Evolutionary conservation across 2,888 invertebrate genomes (phyloP), one percentile per base, ranked within the genome.

Genomic region (Eumacrocentrus americanus): DNA sequence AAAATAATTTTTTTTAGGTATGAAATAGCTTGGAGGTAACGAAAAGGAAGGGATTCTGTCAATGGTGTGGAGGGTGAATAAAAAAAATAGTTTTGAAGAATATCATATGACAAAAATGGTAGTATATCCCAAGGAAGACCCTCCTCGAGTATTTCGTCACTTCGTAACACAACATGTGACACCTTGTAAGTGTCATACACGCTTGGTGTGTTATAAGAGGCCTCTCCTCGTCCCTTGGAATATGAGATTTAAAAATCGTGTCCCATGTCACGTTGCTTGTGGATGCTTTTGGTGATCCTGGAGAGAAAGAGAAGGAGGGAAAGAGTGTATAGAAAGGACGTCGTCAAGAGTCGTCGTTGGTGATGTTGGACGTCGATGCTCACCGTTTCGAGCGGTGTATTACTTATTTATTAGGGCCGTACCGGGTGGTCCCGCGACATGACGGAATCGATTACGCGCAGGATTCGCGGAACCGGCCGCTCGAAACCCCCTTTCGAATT

Each of bases 381-480:
- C 60, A 58, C 73, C 72, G 73, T 73, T 74, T 72, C 72, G 72
- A 76, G 70, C 76, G 73, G 74, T 74, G 77, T 78, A 79, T 80
- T 78, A 80, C 77, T 80, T 80, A 80, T 80, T 80, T 80, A 80
- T 80, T 80, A 79, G 80, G 76, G 73, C 63, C 66, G 71, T 75
- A 69, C 69, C 76, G 80, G 80, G 80, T 80, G 80, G 80, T 80
- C 80, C 72, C 76, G 78, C 79, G 80, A 80, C 80, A 80, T 80
- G 80, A 79, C 76, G 77, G 78, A 80, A 80, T 80, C 80, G 80
- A 80, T 80, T 80, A 80, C 80, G 76, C 77, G 77, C 23, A 51
- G 61, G 72, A 77, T 80, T 80, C 80, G 78, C 76, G 74, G 80
- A 80, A 80, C 79, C 68, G 70, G 68, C 53, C 46, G 54, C 57